Percentiles rank a stretch among this genome's conserved stretches.
Evolutionary conservation across 2,797 vertebrate genomes (phyloP).

Genomic region (Hyperoplus immaculatus): DNA sequence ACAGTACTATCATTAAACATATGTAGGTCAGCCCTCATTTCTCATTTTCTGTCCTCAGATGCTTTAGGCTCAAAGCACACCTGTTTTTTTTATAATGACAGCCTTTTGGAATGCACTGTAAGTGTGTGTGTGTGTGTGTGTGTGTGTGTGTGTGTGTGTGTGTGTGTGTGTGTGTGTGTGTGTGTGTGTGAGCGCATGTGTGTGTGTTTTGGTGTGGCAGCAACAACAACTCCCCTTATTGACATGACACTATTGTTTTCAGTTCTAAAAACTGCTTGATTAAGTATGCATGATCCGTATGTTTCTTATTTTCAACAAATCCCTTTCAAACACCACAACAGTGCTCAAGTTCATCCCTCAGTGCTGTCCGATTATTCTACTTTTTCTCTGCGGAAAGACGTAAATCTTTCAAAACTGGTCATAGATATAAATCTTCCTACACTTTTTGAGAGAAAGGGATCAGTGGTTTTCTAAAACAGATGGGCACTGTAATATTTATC

Average conservation of each 20-base stretch:
- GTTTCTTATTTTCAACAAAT: neutral
- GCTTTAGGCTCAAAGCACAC: constrained; percentile 47
- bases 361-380: neutral
- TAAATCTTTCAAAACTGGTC: constrained; percentile 5
- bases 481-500: neutral
- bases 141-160: neutral
- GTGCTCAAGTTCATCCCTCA: neutral
- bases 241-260: neutral
- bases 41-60: constrained; percentile 14
- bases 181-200: too few species aligned
- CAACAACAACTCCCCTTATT: neutral
- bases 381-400: neutral
- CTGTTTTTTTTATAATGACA: constrained; percentile 57
- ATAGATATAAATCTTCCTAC: neutral
- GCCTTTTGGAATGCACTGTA: constrained; percentile 41
- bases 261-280: neutral
- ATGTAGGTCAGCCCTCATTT: constrained; percentile 58
- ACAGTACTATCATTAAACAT: constrained; percentile 49
- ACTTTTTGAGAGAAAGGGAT: neutral
- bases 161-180: too few species aligned
- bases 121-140: constrained; percentile 21
- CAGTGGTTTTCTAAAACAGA: neutral
- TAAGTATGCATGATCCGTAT: neutral
- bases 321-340: constrained; percentile 1
- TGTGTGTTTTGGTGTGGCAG: neutral